Base-by-base conservation (phyloP, 2,888 invertebrate genomes). In the Mongoloraphidia duomilia region DNA sequence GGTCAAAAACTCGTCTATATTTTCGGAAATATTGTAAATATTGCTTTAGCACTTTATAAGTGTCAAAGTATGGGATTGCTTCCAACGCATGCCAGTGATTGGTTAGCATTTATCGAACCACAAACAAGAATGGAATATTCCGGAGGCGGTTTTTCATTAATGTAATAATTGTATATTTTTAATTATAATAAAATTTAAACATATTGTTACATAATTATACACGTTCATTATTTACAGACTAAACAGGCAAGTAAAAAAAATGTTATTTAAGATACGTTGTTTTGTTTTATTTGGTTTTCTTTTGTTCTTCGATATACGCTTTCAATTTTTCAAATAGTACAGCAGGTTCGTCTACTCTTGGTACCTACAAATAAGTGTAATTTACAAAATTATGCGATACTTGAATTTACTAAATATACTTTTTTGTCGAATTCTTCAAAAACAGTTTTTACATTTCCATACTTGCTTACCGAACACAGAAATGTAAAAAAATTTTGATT, bases 11-110 rank as follows among this genome's bases (percentile, higher is more conserved):
- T 94, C 57, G 89, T 94, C 2, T 97, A 91, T 65, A 78, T 94
- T 55, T 72, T 97, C 58, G 97, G 97, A 8, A 96, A 97, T 67
- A 69, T 95, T 56, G 84, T 92, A 1, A 93, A 94, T 65, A 82
- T 97, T 53, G 82, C 82, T 1, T 68, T 97, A 56, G 96, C 96
- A 26, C 71, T 97, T 39, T 97, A 96, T 65, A 97, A 97, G 69
- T 97, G 96, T 65, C 94, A 96, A 61, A 92, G 92, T 53, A 96
- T 97, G 95, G 97, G 96, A 2, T 68, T 97, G 33, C 69, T 97
- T 48, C 97, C 97, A 2, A 95, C 95, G 44, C 94, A 97, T 69
- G 84, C 95, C 1, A 96, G 96, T 39, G 97, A 97, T 68, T 97
- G 97, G 97, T 70, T 97, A 52, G 95, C 96, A 48, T 97, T 97